Conservation (phyloP, 2,797 vertebrate species). For the Cuniculus paca region DNA sequence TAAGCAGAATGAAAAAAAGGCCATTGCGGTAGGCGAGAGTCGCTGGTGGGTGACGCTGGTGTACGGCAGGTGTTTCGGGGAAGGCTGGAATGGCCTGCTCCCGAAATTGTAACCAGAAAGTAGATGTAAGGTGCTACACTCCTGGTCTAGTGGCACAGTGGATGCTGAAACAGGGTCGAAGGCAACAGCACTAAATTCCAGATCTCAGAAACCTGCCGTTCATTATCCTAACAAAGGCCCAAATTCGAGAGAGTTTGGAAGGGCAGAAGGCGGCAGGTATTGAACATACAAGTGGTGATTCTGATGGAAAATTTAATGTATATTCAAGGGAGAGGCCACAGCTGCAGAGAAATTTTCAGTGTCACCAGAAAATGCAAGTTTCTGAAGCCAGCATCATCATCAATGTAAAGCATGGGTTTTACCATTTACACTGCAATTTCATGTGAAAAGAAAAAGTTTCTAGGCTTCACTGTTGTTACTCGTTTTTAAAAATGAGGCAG, state of each 20-base stretch:
- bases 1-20: background rate
- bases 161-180: background rate
- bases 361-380: background rate
- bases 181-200: background rate
- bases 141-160: background rate
- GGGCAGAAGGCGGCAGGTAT: background rate
- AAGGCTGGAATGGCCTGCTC: background rate
- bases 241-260: background rate
- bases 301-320: background rate
- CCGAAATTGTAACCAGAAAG: background rate
- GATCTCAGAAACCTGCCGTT: background rate
- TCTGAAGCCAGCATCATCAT: background rate
- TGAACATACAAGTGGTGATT: background rate
- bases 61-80: background rate
- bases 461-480: background rate
- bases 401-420: too few relatives aligned
- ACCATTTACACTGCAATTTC: background rate
- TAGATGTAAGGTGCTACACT: background rate
- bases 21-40: accelerated
- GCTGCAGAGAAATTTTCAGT: background rate
- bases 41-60: too few relatives aligned
- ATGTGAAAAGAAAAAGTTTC: background rate
- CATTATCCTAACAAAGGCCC: background rate
- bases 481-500: background rate
- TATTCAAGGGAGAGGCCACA: background rate